phyloP scores from a whole-genome alignment of 2,113 vertebrate genomes.

The Verasper variegatus region DNA sequence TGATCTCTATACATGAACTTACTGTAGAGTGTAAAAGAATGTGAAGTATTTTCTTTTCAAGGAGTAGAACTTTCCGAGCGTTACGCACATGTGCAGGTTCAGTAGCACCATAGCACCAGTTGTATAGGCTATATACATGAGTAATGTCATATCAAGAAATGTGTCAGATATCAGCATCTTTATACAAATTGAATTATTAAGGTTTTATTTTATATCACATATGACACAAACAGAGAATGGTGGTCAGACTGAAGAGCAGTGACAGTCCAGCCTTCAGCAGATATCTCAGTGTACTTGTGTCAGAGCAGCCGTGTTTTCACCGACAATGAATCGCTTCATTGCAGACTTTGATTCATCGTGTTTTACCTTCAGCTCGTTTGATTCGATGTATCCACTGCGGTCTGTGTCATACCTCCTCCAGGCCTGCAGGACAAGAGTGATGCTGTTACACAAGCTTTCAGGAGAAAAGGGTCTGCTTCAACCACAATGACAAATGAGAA shows the following conservation, averaged over 20 bases:
- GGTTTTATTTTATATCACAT: too few species aligned
- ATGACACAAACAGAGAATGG: not conserved
- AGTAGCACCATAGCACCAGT: too few species aligned
- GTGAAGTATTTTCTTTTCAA: too few species aligned
- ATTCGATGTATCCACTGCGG: conserved; percentile 97
- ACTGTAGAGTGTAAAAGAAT: too few species aligned
- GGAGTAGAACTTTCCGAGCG: too few species aligned
- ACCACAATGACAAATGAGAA: not conserved
- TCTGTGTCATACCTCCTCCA: conserved; percentile 96
- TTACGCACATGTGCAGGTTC: too few species aligned
- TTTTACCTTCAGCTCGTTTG: conserved; percentile 96
- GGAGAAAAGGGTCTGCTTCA: not conserved
- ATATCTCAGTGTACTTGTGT: not conserved
- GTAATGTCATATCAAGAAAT: too few species aligned
- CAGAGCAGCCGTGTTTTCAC: not conserved
- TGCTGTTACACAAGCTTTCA: conserved; percentile 6
- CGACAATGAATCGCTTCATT: not conserved
- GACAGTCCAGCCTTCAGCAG: not conserved
- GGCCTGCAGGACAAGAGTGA: conserved; percentile 80
- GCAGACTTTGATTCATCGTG: not conserved
- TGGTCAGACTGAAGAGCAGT: not conserved
- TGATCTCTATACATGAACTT: too few species aligned
- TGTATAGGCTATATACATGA: too few species aligned
- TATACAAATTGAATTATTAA: too few species aligned
- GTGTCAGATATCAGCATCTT: too few species aligned